Conservation (phyloP, 2,888 invertebrate species). For the Acanthopleura granulata region DNA sequence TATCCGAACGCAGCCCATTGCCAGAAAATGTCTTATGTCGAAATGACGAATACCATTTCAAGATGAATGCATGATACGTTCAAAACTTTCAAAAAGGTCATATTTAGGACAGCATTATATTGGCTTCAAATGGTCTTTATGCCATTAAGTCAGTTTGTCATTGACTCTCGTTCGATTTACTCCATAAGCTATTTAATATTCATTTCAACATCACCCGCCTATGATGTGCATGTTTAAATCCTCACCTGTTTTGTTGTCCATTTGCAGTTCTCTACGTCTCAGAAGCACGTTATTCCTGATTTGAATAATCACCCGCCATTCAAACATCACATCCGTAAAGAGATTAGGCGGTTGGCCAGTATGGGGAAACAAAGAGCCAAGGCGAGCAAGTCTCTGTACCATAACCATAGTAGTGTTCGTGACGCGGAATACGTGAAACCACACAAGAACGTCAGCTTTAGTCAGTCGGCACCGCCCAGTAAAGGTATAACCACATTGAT, state of each 20-base stretch:
- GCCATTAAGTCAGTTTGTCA: too few species aligned
- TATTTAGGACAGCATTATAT: too few species aligned
- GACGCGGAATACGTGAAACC: conserved; percentile 9
- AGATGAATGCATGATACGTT: too few species aligned
- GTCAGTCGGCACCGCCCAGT: not conserved
- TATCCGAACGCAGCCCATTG: too few species aligned
- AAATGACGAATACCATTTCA: too few species aligned
- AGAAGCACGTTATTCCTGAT: conserved; percentile 44
- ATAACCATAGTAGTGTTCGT: conserved; percentile 9
- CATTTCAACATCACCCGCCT: too few species aligned
- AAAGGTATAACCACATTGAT: conserved; percentile 23
- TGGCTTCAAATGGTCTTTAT: too few species aligned
- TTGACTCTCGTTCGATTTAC: too few species aligned
- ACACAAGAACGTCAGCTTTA: conserved; percentile 23
- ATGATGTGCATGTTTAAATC: not conserved
- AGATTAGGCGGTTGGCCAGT: conserved; percentile 82
- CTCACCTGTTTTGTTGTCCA: not conserved
- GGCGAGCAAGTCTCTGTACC: not conserved
- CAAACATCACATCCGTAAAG: conserved; percentile 89
- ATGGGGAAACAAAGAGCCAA: not conserved
- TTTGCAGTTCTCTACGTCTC: not conserved
- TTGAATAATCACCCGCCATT: conserved; percentile 45
- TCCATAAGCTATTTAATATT: too few species aligned
- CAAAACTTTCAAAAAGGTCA: too few species aligned
- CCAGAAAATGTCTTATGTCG: too few species aligned